Evolutionary conservation across 1,140 invertebrate species (phyloP), one percentile per base, ranked within the genome.

Genomic region (Mercenaria mercenaria): DNA sequence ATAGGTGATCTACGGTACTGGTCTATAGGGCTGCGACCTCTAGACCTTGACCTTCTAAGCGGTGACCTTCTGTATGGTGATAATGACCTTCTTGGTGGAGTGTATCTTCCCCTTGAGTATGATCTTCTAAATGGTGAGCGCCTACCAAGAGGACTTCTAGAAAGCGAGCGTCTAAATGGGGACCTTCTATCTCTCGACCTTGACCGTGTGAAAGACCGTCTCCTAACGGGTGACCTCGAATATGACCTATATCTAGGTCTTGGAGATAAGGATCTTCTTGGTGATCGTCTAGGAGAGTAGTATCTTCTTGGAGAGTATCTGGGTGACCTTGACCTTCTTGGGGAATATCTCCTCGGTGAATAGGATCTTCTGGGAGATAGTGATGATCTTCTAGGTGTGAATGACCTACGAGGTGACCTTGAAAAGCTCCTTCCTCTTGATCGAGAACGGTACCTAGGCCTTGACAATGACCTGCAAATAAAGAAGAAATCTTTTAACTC

Each of bases 161-260:
- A 79, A 56, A 29, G 39, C 15, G 86, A 88, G 32, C 86, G 47
- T 64, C 72, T 76, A 8, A 41, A 34, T 43, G 74, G 84, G 1
- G 69, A 77, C 52, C 84, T 41, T 80, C 74, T 43, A 4, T 13
- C 15, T 34, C 86, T 4, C 37, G 86, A 88, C 56, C 86, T 88
- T 29, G 86, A 88, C 41, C 84, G n/a, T 61, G 72, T 61, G 23
- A 77, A 87, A 13, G 84, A 76, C 20, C 86, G 26, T 64, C 86
- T n/a, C 43, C 86, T 79, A 0, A 77, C 32, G 37, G 86, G 86
- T 67, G 86, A 88, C 32, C 86, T 79, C 29, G 86, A 88, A 23
- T 37, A 64, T 18, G 86, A 88, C 29, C 86, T 76, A 23, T 67
- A 88, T 61, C 86, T 80, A 39, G 10, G 32, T 52, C 82, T 11